Base-by-base conservation (phyloP, 2,888 invertebrate species). In the Dynastes tityus region DNA sequence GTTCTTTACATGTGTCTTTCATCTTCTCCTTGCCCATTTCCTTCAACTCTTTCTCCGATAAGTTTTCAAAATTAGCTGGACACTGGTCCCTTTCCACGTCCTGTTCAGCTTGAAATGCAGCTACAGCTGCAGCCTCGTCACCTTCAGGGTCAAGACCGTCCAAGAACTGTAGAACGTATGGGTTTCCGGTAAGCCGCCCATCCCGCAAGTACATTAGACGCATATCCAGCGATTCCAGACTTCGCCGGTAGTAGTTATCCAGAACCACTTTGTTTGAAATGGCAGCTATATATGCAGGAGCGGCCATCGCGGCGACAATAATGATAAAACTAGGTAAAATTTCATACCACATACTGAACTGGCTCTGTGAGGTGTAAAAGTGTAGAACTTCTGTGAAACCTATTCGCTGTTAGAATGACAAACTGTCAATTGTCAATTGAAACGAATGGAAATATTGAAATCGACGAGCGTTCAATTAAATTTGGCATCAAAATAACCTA, bases 301-400 rank as follows among this genome's bases (percentile, higher is more conserved):
- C 27, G 3, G 68, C 68, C 51, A 82, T 63, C 0, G 79, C 74
- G 6, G 29, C 73, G 16, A 9, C 0, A 11, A 82, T 77, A 16
- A 82, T 80, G 0, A 73, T 6, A 70, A 53, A 76, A 1, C 78
- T 9, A 9, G 81, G 81, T 8, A 82, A 51, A 9, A 82, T 81
- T 78, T 82, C 82, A 51, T 79, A 82, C 82, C 82, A 82, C 82
- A 82, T 82, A 45, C 27, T 27, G 63, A 63, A 29, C n/a, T 27
- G 0, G 13, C n/a, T 58, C 45, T 2, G 9, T 11, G 45, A 11
- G 1, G 32, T 5, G 32, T 37, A 5, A 37, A 32, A 32, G 4
- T 32, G 32, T 4, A 32, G 4, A 32, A 32, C 22, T 22, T 22
- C 22, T 22, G 22, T 22, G 22, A 22, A 22, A 22, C 22, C 22